Base-by-base conservation (phyloP, 1,140 invertebrate genomes). In the Drosophila punjabiensis region DNA sequence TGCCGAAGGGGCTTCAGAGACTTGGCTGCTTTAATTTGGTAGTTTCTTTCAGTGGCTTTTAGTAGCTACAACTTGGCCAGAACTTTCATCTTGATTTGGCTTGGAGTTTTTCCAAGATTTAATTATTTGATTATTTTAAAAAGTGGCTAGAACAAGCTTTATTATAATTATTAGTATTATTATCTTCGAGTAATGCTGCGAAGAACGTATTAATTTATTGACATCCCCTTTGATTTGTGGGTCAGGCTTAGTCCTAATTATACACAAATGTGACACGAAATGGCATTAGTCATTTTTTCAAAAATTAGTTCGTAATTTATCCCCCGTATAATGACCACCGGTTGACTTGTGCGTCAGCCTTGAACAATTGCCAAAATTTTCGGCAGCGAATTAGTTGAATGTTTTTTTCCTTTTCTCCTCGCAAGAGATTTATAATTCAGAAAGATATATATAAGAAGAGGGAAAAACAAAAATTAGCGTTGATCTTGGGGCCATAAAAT, bases 361-460 rank as follows among this genome's bases (percentile, higher is more conserved):
- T 90, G 86, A 90, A 87, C 82, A 80, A 70, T 71, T 89, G 86
- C 86, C 86, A 89, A 89, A 86, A 73, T 64, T 67, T 58, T 61
- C 24, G 74, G 52, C 37, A 64, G 32, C 52, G 48, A 74, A 67
- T 79, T 68, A 50, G 53, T 69, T n/a, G 37, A 56, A 55, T 52
- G 45, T 52, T 79, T 65, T 79, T 65, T 65, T 67, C 63, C 30
- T 30, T 39, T 37, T 70, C 47, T 45, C 10, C 8, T 35, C 70
- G 37, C 28, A 13, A 64, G 66, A 66, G 69, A 69, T 79, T 75
- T 84, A 85, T 84, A 89, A 65, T 75, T 86, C 43, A 33, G n/a
- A 47, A 24, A 59, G 20, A 61, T 76, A 77, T 58, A 39, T 39
- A 20, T n/a, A 39, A 39, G 3, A 14, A 33, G 14, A 35, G 32